A percentile compares a stretch with the other conserved stretches of the same genome.
phyloP scores from a whole-genome alignment of 1,140 invertebrate genomes.

The Ectropis grisescens region DNA sequence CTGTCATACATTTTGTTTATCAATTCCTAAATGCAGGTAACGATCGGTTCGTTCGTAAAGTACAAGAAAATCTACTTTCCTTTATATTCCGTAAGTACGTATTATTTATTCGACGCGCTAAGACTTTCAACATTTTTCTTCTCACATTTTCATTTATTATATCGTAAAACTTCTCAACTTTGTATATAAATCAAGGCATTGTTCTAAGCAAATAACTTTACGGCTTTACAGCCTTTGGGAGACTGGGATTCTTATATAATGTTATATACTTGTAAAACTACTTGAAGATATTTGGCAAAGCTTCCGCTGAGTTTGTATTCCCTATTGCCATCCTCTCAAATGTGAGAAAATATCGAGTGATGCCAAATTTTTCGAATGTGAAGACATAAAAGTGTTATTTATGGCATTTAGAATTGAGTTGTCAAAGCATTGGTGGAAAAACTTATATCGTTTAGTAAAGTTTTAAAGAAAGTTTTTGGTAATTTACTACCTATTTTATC shows the following conservation, averaged over 20 bases:
- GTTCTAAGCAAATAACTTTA: slow-evolving; percentile 11
- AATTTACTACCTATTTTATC: slow-evolving; percentile 2
- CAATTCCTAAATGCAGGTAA: too few relatives aligned
- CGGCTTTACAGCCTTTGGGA: slow-evolving; percentile 7
- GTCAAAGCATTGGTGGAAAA: slow-evolving; percentile 2
- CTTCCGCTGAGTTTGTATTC: slow-evolving; percentile 43
- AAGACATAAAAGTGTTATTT: too few relatives aligned
- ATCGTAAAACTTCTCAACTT: slow-evolving; percentile 5
- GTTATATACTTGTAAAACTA: slow-evolving; percentile 37
- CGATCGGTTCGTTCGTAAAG: too few relatives aligned
- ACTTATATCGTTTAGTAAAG: neutral
- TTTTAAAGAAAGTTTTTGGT: neutral
- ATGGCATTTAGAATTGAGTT: too few relatives aligned
- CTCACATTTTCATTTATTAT: too few relatives aligned
- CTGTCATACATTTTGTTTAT: too few relatives aligned
- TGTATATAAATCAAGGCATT: slow-evolving; percentile 9
- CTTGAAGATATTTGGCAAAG: slow-evolving; percentile 52
- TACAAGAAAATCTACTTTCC: too few relatives aligned
- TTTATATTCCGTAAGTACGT: too few relatives aligned
- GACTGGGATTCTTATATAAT: neutral
- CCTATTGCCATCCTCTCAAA: slow-evolving; percentile 22
- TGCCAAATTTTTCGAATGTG: slow-evolving; percentile 34
- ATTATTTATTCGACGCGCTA: neutral
- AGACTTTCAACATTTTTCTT: neutral
- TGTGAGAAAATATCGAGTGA: slow-evolving; percentile 22